These are phyloP conservation scores for Oceanites oceanicus DNA, from an alignment of 2,113 vertebrate genomes.

Conservation along the genomic window DNA sequence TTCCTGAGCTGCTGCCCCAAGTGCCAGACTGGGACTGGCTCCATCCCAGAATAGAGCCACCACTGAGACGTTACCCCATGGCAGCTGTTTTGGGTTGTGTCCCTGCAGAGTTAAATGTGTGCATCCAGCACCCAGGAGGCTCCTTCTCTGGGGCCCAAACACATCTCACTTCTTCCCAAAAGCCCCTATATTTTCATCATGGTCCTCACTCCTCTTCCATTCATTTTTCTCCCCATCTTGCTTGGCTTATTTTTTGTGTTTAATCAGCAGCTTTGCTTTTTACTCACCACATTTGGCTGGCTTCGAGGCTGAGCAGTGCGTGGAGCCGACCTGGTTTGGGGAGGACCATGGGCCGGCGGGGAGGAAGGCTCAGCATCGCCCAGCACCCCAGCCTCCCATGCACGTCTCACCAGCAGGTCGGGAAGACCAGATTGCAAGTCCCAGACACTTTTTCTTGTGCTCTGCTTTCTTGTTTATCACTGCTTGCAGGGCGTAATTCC, in stretches of 20 bases:
- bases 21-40: neutral
- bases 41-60: neutral
- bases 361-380: neutral
- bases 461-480: neutral
- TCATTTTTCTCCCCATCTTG: neutral
- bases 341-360: neutral
- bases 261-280: neutral
- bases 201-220: neutral
- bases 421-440: neutral
- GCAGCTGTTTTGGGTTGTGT: neutral
- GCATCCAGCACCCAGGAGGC: neutral
- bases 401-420: fast-evolving
- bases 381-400: neutral
- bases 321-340: fast-evolving
- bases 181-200: neutral
- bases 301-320: neutral
- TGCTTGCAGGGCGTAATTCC: neutral
- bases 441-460: neutral
- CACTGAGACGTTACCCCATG: fast-evolving
- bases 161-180: neutral
- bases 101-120: neutral
- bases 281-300: fast-evolving
- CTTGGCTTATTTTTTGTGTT: neutral
- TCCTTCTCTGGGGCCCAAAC: neutral
- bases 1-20: neutral